A percentile compares a stretch with the other conserved stretches of the same genome.
phyloP scores from a whole-genome alignment of 1,140 invertebrate genomes.

The Chironomus striatipennis region DNA sequence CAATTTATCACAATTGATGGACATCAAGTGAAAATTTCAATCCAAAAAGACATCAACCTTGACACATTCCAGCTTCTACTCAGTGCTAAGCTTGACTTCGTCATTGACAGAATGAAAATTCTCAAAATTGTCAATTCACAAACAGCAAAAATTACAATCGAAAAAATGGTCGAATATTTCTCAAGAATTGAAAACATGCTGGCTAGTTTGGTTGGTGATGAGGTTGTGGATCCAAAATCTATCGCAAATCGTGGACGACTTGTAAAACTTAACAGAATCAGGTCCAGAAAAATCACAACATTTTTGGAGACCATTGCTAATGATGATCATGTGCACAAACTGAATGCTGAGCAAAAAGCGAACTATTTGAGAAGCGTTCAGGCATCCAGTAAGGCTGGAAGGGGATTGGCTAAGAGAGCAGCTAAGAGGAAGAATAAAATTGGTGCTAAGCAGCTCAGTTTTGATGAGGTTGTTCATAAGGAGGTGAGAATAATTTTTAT shows the following conservation, averaged over 20 bases:
- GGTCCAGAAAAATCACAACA: not conserved
- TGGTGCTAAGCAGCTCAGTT: not conserved
- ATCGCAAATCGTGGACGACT: not conserved
- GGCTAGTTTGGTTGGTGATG: not conserved
- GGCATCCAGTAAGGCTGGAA: not conserved
- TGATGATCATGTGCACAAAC: not conserved
- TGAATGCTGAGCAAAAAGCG: not conserved
- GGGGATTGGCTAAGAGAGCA: not conserved
- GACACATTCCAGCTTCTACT: not conserved
- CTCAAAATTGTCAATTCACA: not conserved
- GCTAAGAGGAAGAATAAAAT: not conserved
- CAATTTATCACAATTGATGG: not conserved
- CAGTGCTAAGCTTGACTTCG: not conserved
- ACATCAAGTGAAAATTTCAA: not conserved
- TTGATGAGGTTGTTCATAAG: not conserved
- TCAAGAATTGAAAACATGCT: not conserved
- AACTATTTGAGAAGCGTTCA: not conserved
- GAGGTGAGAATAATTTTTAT: not conserved
- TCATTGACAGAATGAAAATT: not conserved
- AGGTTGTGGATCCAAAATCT: not conserved
- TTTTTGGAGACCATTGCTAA: not conserved
- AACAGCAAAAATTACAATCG: not conserved
- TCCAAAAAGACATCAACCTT: not conserved
- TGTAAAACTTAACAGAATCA: not conserved
- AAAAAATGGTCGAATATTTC: not conserved